These are phyloP conservation scores for Microctonus aethiopoides DNA, from an alignment of 2,888 invertebrate genomes.

Conservation along the genomic window DNA sequence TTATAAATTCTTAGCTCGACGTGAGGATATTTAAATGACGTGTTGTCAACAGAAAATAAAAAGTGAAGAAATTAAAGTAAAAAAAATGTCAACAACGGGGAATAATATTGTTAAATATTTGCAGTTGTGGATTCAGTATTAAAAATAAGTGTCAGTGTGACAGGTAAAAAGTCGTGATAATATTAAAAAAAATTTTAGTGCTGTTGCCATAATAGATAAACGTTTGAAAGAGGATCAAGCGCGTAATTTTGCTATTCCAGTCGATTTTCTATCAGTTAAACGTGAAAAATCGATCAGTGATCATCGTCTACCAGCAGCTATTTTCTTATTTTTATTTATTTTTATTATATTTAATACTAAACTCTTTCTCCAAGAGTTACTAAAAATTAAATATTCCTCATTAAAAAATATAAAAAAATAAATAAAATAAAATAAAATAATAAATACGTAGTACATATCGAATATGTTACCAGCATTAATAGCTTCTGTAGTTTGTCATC, in stretches of 20 bases:
- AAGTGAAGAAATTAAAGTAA: too few relatives aligned
- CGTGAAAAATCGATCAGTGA: conserved; percentile 45
- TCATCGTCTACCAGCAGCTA: conserved; percentile 24
- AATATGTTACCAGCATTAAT: conserved; percentile 57
- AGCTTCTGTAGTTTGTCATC: conserved; percentile 55
- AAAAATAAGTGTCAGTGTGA: neutral
- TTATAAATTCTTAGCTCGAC: too few relatives aligned
- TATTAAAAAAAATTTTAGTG: neutral
- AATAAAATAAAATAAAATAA: neutral
- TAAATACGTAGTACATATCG: conserved; percentile 1
- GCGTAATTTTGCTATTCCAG: conserved; percentile 44
- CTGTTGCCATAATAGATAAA: conserved; percentile 7
- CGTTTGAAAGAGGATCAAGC: conserved; percentile 16
- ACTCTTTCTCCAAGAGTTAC: too few relatives aligned
- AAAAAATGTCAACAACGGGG: too few relatives aligned
- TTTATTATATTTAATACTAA: neutral
- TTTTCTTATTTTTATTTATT: neutral
- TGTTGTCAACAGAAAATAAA: too few relatives aligned
- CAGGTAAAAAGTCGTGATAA: neutral
- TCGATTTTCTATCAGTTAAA: conserved; percentile 54
- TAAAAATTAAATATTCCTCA: neutral
- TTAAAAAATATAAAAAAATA: neutral
- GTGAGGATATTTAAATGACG: too few relatives aligned
- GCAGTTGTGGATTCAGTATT: neutral
- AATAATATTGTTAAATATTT: too few relatives aligned